Conservation (phyloP, 2,113 vertebrate genomes). For the Psittacara wagleri region DNA sequence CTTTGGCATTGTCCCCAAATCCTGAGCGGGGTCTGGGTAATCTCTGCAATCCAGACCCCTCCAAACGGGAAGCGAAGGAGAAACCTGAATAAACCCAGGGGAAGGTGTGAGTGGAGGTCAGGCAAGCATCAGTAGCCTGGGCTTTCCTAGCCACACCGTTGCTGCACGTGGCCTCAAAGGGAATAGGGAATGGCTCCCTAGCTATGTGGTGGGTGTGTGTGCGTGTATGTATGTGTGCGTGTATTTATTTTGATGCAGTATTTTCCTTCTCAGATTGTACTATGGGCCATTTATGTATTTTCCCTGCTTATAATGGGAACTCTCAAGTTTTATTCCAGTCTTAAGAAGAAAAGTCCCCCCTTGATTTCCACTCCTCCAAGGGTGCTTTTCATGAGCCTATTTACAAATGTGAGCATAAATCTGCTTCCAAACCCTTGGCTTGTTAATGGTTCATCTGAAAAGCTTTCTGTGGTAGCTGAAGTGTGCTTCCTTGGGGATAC, state of each 20-base stretch:
- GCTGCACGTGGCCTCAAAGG: rapidly evolving
- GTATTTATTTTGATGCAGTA: background rate
- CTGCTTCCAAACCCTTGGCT: background rate
- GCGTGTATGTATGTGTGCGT: background rate
- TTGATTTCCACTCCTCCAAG: background rate
- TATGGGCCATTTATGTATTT: background rate
- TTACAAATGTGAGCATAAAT: constrained; percentile 52
- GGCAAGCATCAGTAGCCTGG: background rate
- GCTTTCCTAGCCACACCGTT: rapidly evolving
- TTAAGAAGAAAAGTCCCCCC: constrained; percentile 36
- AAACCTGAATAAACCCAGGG: background rate
- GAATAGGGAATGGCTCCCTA: background rate
- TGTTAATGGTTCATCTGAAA: background rate
- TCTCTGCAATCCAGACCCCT: background rate
- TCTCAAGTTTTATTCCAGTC: constrained; percentile 50
- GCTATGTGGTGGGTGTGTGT: background rate
- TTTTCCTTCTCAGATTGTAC: background rate
- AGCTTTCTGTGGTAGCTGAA: background rate
- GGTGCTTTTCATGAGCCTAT: constrained; percentile 41
- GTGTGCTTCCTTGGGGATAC: background rate
- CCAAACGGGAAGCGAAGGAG: background rate
- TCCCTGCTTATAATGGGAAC: constrained; percentile 11
- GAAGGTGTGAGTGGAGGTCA: no score
- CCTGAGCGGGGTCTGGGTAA: no score
- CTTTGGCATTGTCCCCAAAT: background rate